Base-by-base conservation (phyloP, 2,113 vertebrate species). In the Rhineura floridana region DNA sequence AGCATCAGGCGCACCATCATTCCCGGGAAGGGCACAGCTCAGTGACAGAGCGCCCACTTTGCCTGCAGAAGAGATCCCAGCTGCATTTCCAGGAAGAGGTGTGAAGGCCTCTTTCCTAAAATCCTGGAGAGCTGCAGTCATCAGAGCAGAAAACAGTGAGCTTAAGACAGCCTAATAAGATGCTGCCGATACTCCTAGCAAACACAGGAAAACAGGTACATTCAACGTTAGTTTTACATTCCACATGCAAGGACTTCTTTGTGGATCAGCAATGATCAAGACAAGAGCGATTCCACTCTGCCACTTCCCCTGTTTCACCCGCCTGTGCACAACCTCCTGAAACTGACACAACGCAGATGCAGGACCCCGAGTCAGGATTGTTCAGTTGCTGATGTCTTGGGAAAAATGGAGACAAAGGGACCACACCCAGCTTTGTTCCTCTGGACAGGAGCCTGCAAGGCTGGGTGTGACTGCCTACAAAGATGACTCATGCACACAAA, bases 401-500 rank as follows among this genome's bases (percentile, higher is more conserved):
- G 69, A 12, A 36, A 30, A 48, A 10, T 6, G 21, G 67, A 72
- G 42, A 81, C 78, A 63, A 87, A 82, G 6, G 52, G 44, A 28
- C 83, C 83, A 48, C 83, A 42, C 83, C 83, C 83, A 28, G 42
- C 39, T 85, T 73, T 89, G 83, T 85, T 89, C 77, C n/a, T 39
- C 52, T 81, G 81, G 63, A 85, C 17, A 72, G 85, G 67, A 69
- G 62, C 89, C 78, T 62, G 21, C 17, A 69, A 30, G 67, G 59
- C 77, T 62, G 73, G 36, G 89, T n/a, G 50, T 13, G 70, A 70
- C 48, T 65, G 75, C n/a, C 36, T 52, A 5, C 65, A 1, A 33
- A 36, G 70, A 59, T 87, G 89, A 90, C 81, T 90, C 59, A 86
- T 42, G 33, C 63, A 85, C 69, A 55, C 69, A 59, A 3, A 62